Evolutionary conservation across 2,113 vertebrate species (phyloP), one percentile per base, ranked within the genome.

Genomic region (Nycticebus coucang): DNA sequence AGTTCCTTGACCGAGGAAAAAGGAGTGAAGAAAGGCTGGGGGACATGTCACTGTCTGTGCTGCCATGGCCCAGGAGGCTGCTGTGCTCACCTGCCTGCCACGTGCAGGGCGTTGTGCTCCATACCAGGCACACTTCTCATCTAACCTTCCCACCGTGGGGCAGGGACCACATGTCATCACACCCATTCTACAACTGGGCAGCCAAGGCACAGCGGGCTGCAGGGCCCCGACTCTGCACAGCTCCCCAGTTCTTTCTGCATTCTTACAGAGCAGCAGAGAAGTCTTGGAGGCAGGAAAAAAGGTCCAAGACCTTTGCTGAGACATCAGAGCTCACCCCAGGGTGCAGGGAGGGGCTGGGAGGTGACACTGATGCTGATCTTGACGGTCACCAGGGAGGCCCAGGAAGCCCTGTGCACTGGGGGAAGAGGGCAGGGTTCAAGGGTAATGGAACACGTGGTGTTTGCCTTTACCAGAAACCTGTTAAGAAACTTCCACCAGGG

Each of bases 171-270:
- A 0, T 26, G 24, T 18, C 26, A 18, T 77, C 74, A 28, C 7
- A 7, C 41, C 41, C 26, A 10, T 15, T 41, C 71, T 41, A 41
- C 37, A 10, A 9, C 18, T 17, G 41, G 28, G 74, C 17, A 4
- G 15, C 74, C 41, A 50, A 15, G 74, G 74, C 26, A 17, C 13
- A 28, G 72, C 26, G 14, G 55, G 82, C 30, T 30, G 24, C 22
- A 50, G 10, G 10, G 45, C 45, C 41, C 79, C 1, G 0, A 9
- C n/a, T 45, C 53, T 41, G 0, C 4, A 0, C 4, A 19, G 72
- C 30, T 53, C 50, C 33, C 17, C 60, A 1, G 33, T 1, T 50
- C 45, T 50, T 50, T 50, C 45, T 50, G 10, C 9, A 50, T 50
- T 24, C 50, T 72, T 41, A 50, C 28, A 9, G 18, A 0, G 21